Conservation (phyloP, 1,140 invertebrate genomes). For the Leptopilina clavipes region DNA sequence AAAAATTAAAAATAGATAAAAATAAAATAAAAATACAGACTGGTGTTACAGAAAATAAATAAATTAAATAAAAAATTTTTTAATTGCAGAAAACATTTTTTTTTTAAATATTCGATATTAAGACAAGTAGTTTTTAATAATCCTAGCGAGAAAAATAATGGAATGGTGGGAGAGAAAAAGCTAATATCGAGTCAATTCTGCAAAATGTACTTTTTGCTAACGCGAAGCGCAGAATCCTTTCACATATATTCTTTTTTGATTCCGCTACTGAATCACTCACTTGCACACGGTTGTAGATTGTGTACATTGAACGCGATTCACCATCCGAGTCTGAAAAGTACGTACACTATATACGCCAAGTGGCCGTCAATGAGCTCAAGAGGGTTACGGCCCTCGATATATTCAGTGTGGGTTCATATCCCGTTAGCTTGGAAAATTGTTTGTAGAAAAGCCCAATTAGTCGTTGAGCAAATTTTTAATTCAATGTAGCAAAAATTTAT, state of each 20-base stretch:
- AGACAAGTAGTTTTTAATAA: too few species aligned
- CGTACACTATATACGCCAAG: background rate
- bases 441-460: constrained; percentile 7
- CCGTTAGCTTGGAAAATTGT: constrained; percentile 18
- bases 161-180: too few species aligned
- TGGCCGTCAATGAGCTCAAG: constrained; percentile 24
- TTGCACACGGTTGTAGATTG: background rate
- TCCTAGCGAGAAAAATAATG: too few species aligned
- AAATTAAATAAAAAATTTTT: too few species aligned
- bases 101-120: too few species aligned
- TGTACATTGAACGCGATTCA: constrained; percentile 9
- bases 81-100: too few species aligned
- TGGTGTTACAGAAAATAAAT: too few species aligned
- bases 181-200: too few species aligned
- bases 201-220: background rate
- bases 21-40: too few species aligned
- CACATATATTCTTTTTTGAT: background rate
- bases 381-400: constrained; percentile 1
- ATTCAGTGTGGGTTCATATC: constrained; percentile 3
- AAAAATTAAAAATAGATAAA: too few species aligned
- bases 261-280: background rate
- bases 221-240: background rate
- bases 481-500: background rate
- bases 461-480: background rate
- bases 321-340: constrained; percentile 1